These are phyloP conservation scores for Atopsyche davidsoni DNA, from an alignment of 1,140 invertebrate genomes.

Conservation along the genomic window DNA sequence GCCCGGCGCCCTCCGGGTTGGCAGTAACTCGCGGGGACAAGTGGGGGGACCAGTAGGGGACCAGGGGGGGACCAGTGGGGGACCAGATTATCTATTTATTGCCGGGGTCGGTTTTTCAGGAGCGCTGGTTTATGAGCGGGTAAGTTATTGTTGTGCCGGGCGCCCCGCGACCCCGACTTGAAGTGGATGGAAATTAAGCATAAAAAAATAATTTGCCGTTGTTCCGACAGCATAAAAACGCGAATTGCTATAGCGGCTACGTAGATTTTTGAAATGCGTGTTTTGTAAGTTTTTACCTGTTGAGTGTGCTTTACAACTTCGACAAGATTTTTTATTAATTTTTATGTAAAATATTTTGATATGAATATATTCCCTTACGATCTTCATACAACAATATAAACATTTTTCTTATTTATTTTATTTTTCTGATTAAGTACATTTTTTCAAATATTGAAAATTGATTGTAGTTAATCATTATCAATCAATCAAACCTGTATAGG, in stretches of 20 bases:
- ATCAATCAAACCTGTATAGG: too few relatives aligned
- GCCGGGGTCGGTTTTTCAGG: constrained; percentile 25
- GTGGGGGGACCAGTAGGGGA: neutral
- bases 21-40: neutral
- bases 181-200: neutral
- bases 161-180: neutral
- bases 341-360: too few relatives aligned
- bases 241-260: neutral
- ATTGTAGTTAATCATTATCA: too few relatives aligned
- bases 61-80: constrained; percentile 13
- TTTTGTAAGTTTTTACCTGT: too few relatives aligned
- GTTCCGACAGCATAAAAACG: neutral
- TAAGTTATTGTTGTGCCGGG: constrained; percentile 25
- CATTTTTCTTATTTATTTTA: too few relatives aligned
- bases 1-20: neutral
- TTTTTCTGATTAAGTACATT: too few relatives aligned
- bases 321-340: too few relatives aligned
- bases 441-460: too few relatives aligned
- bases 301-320: too few relatives aligned
- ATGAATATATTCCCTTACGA: too few relatives aligned
- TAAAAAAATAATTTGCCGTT: neutral
- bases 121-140: constrained; percentile 20
- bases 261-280: too few relatives aligned
- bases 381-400: too few relatives aligned
- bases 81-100: constrained; percentile 28